Conservation (phyloP, 1,140 invertebrate species). For the Ruditapes philippinarum region DNA sequence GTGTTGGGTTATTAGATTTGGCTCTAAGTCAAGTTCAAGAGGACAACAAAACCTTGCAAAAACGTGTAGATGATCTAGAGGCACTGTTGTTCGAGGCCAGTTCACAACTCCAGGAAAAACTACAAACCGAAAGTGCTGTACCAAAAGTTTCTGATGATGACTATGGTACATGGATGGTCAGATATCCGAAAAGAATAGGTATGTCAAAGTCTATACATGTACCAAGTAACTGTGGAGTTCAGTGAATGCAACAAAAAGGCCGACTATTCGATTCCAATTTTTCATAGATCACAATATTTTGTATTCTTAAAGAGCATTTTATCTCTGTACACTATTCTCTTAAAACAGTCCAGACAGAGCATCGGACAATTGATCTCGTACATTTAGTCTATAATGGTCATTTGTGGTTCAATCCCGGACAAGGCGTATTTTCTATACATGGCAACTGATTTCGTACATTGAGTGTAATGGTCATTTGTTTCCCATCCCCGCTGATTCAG, state of each 20-base stretch:
- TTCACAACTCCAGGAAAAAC: not conserved
- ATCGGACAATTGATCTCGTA: too few relatives aligned
- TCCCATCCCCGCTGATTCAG: too few relatives aligned
- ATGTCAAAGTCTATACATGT: too few relatives aligned
- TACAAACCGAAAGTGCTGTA: not conserved
- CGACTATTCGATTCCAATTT: too few relatives aligned
- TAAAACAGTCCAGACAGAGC: too few relatives aligned
- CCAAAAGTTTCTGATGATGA: not conserved
- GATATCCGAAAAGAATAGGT: constrained; percentile 50
- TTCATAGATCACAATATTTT: not conserved
- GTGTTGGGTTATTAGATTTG: constrained; percentile 34
- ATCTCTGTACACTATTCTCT: not conserved
- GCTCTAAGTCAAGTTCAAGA: constrained; percentile 34
- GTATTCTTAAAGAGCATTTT: not conserved
- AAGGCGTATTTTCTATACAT: too few relatives aligned
- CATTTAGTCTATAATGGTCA: too few relatives aligned
- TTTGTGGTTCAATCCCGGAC: too few relatives aligned
- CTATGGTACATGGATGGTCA: constrained; percentile 4
- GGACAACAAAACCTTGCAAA: constrained; percentile 11
- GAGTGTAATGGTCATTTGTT: too few relatives aligned
- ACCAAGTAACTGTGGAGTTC: too few relatives aligned
- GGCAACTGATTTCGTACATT: too few relatives aligned
- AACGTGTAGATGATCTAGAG: not conserved
- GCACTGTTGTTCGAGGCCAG: not conserved
- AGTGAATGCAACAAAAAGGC: too few relatives aligned